Percentiles rank a stretch among this genome's conserved stretches.
Evolutionary conservation across 2,888 invertebrate species (phyloP).

Genomic region (Sarcophaga caerulescens): DNA sequence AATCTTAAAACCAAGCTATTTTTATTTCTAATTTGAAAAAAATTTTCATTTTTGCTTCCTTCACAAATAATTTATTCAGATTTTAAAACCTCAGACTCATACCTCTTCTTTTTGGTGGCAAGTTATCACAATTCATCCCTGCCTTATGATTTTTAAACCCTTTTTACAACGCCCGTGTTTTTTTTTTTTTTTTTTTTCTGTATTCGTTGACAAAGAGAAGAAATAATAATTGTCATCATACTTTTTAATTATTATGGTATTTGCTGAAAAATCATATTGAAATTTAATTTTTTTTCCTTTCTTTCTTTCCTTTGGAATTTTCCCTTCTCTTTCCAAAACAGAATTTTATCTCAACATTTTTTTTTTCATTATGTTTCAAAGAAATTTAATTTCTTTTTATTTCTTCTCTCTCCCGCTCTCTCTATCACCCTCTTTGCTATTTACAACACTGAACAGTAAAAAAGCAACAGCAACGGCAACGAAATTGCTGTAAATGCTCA

Average conservation of each 20-base stretch:
- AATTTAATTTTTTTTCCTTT: conserved; percentile 17
- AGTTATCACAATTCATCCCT: background rate
- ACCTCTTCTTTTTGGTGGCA: background rate
- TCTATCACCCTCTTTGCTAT: too few species aligned
- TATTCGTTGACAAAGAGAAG: background rate
- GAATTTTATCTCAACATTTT: too few species aligned
- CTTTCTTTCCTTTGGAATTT: background rate
- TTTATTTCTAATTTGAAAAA: background rate
- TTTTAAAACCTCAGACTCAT: background rate
- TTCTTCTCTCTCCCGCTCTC: too few species aligned
- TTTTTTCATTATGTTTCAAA: too few species aligned
- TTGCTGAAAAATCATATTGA: conserved; percentile 19
- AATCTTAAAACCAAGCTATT: background rate
- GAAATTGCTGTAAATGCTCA: conserved; percentile 38
- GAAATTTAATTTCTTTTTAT: too few species aligned
- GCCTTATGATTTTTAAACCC: conserved; percentile 2
- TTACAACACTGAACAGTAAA: too few species aligned
- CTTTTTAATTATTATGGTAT: conserved; percentile 30
- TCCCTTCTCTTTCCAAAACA: background rate
- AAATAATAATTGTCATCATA: conserved; percentile 33
- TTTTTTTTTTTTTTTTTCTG: background rate
- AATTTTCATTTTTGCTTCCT: background rate
- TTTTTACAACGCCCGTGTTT: background rate
- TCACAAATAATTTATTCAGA: background rate
- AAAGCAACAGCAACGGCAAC: too few species aligned